phyloP scores from a whole-genome alignment of 2,113 vertebrate species.

The Noturus placidus region DNA sequence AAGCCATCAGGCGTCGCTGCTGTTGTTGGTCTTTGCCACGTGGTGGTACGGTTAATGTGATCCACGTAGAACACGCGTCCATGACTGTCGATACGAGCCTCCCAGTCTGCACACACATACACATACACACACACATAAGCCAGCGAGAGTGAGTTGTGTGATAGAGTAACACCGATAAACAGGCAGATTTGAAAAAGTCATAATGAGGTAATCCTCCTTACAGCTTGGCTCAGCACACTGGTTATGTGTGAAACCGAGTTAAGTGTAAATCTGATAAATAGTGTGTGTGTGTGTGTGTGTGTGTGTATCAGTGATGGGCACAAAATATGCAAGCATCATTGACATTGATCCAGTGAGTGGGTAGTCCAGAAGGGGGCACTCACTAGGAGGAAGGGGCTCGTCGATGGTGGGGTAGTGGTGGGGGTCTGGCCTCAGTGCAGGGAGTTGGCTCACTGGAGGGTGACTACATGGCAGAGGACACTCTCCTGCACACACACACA shows the following conservation, averaged over 20 bases:
- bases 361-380: constrained; percentile 61
- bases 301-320: neutral
- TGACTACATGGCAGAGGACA: constrained; percentile 84
- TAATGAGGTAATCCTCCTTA: neutral
- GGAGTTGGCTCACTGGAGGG: constrained; percentile 84
- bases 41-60: constrained; percentile 86
- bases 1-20: constrained; percentile 82
- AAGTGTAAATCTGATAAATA: neutral
- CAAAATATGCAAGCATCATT: neutral
- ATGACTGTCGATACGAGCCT: constrained; percentile 89
- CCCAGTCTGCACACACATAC: constrained; percentile 76
- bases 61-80: constrained; percentile 89
- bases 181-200: neutral
- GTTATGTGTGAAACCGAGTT: constrained; percentile 6
- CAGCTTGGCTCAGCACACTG: neutral
- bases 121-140: constrained; percentile 25
- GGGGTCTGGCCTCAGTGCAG: constrained; percentile 84
- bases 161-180: neutral
- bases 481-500: constrained; percentile 78
- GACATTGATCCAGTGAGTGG: neutral
- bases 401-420: constrained; percentile 91
- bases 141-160: neutral
- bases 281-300: too few relatives aligned
- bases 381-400: constrained; percentile 89
- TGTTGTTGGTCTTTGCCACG: constrained; percentile 85